Percentiles rank a stretch among this genome's conserved stretches.
Evolutionary conservation across 2,797 vertebrate species (phyloP).

Genomic region (Syncerus caffer): DNA sequence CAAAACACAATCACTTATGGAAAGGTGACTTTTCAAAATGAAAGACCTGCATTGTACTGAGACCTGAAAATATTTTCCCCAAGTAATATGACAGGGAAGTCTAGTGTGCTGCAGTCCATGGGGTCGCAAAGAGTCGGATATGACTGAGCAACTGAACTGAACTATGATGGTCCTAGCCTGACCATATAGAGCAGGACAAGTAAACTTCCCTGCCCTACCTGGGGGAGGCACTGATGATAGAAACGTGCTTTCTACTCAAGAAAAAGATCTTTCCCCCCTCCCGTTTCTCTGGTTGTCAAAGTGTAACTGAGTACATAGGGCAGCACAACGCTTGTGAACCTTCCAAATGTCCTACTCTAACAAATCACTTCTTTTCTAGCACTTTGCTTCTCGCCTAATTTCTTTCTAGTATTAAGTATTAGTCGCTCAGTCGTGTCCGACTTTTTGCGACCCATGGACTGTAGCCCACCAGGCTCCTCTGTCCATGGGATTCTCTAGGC

Average conservation of each 20-base stretch:
- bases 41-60: not conserved
- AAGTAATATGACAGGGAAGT: not conserved
- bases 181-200: accelerated
- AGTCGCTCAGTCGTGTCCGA: not conserved
- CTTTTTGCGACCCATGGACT: not conserved
- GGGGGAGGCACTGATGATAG: not conserved
- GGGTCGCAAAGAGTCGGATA: accelerated
- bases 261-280: not conserved
- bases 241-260: not conserved
- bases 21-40: too few relatives aligned
- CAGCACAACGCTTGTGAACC: accelerated
- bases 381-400: not conserved
- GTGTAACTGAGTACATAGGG: not conserved
- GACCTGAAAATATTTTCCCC: not conserved
- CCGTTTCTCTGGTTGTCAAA: not conserved
- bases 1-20: too few relatives aligned
- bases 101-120: not conserved
- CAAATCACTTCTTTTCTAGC: not conserved
- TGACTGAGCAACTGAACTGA: not conserved
- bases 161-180: not conserved
- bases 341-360: accelerated
- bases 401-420: not conserved
- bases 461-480: not conserved
- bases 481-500: not conserved
- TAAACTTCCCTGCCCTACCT: not conserved